Conservation (phyloP, 2,888 invertebrate species). For the Hyles lineata region DNA sequence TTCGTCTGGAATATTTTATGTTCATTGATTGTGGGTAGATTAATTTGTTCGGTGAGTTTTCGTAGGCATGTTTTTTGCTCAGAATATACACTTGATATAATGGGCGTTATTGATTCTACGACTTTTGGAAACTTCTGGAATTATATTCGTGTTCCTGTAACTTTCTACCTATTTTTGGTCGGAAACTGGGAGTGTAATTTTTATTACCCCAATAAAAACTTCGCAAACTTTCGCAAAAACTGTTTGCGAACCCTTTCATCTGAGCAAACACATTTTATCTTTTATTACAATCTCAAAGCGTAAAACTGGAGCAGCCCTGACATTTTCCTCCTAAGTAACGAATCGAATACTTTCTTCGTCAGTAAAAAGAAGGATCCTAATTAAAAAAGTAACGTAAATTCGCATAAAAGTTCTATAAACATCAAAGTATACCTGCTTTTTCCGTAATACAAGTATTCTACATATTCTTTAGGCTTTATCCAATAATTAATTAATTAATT, state of each 20-base stretch:
- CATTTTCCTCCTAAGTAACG: slow-evolving; percentile 18
- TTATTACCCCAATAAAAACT: slow-evolving; percentile 24
- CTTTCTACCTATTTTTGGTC: background rate
- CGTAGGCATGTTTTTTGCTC: background rate
- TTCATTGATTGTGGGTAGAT: background rate
- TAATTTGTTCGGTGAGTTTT: background rate
- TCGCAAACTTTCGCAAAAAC: slow-evolving; percentile 21
- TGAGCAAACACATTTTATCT: slow-evolving; percentile 25
- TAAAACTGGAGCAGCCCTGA: slow-evolving; percentile 25
- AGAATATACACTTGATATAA: background rate
- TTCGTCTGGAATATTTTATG: slow-evolving; percentile 17
- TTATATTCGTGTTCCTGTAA: background rate
- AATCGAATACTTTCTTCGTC: slow-evolving; percentile 2
- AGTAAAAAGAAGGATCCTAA: background rate
- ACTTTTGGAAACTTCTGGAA: background rate
- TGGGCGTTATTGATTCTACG: background rate
- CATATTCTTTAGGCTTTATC: too few species aligned
- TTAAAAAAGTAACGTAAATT: slow-evolving; percentile 3
- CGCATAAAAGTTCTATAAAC: background rate
- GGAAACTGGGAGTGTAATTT: slow-evolving; percentile 19
- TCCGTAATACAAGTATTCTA: too few species aligned
- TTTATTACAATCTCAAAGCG: slow-evolving; percentile 21
- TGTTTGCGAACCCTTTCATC: slow-evolving; percentile 27
- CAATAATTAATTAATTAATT: too few species aligned
- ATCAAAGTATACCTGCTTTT: too few species aligned